Evolutionary conservation across 2,113 vertebrate genomes (phyloP).

Genomic region (Mirza zaza): DNA sequence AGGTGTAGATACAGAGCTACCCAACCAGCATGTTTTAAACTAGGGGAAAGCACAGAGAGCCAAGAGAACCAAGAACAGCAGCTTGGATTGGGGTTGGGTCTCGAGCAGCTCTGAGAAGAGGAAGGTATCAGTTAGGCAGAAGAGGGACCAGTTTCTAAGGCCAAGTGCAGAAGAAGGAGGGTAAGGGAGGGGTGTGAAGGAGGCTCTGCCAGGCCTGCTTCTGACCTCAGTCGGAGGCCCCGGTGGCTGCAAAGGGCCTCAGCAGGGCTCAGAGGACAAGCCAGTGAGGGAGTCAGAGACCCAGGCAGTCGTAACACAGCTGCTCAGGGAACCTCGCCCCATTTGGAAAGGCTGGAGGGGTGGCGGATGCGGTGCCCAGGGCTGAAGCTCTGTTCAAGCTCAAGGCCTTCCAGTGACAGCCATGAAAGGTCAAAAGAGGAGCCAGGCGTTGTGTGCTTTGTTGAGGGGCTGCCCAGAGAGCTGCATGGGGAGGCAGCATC

Average conservation of each 20-base stretch:
- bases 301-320: accelerated
- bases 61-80: background rate
- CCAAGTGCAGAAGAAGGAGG: background rate
- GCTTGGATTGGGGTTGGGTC: accelerated
- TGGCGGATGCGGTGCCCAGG: accelerated
- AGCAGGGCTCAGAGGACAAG: background rate
- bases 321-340: accelerated
- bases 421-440: no score
- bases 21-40: background rate
- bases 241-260: accelerated
- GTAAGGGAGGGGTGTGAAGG: background rate
- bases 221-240: background rate
- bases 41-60: background rate
- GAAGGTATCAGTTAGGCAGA: background rate
- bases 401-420: background rate
- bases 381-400: background rate
- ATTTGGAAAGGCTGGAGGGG: background rate
- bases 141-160: background rate
- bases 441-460: background rate
- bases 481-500: background rate
- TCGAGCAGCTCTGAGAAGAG: background rate
- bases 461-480: background rate
- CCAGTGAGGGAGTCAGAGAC: accelerated
- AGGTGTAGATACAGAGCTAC: background rate
- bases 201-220: background rate